A percentile compares a stretch with the other conserved stretches of the same genome.
Conservation (phyloP, 2,797 vertebrate genomes). For the Phalanger gymnotis region DNA sequence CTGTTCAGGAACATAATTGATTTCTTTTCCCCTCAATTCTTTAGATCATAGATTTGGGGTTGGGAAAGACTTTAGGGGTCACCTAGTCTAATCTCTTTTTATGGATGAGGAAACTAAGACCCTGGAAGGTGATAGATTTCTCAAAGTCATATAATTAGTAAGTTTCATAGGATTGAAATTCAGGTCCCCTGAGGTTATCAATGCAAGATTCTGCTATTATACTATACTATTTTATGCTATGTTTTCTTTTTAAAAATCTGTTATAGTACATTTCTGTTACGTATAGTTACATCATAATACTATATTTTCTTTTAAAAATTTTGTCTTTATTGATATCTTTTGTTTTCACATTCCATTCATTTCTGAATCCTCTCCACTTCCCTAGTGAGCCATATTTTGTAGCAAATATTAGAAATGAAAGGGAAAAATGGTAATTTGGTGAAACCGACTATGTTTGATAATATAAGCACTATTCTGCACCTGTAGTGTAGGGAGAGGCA, state of each 20-base stretch:
- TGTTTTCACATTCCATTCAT: neutral
- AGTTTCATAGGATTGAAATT: neutral
- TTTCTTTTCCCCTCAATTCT: constrained; percentile 33
- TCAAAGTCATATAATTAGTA: neutral
- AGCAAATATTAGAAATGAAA: neutral
- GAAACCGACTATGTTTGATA: neutral
- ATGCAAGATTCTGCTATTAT: neutral
- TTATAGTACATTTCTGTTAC: neutral
- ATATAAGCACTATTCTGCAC: neutral
- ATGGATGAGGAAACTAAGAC: neutral
- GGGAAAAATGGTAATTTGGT: neutral
- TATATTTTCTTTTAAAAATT: neutral
- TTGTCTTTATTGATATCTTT: neutral
- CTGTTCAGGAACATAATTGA: constrained; percentile 52
- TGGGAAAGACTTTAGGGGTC: neutral
- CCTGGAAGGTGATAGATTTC: neutral
- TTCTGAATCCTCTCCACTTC: neutral
- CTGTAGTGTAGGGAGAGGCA: neutral
- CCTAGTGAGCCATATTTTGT: neutral
- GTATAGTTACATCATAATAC: neutral
- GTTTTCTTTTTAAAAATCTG: neutral
- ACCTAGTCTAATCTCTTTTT: constrained; percentile 60
- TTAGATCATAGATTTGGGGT: constrained; percentile 29
- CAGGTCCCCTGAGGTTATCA: neutral
- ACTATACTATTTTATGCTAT: neutral